A percentile compares a stretch with the other conserved stretches of the same genome.
Evolutionary conservation across 2,888 invertebrate genomes (phyloP).

Genomic region (Abscondita cerata): DNA sequence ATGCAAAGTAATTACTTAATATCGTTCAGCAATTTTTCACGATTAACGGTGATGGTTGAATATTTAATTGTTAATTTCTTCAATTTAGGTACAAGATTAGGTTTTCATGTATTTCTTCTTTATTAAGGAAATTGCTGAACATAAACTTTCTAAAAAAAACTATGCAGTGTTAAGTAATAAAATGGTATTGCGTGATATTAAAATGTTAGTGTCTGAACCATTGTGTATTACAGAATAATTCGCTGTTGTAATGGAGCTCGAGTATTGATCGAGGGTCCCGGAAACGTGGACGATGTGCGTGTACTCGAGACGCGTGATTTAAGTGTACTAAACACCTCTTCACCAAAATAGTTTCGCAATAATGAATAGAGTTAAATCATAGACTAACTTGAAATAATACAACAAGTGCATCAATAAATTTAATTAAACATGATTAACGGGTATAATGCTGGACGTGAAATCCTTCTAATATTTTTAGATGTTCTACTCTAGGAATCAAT

Average conservation of each 20-base stretch:
- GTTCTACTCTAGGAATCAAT: no score
- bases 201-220: background rate
- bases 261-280: conserved; percentile 27
- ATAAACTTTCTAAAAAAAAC: background rate
- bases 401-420: background rate
- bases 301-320: conserved; percentile 11
- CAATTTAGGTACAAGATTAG: no score
- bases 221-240: conserved; percentile 2
- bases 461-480: background rate
- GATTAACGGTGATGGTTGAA: no score
- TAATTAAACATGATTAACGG: background rate
- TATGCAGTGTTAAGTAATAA: conserved; percentile 6
- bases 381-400: no score
- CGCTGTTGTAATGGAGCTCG: background rate
- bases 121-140: no score
- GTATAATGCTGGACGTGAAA: background rate
- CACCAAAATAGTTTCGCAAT: background rate
- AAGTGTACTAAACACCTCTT: background rate
- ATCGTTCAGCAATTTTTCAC: no score
- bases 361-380: no score
- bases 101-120: no score
- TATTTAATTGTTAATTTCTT: no score
- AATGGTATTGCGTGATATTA: conserved; percentile 1
- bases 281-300: conserved; percentile 29
- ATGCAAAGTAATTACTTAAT: no score